Evolutionary conservation across 2,113 vertebrate species (phyloP).

Genomic region (Parotia lawesii): DNA sequence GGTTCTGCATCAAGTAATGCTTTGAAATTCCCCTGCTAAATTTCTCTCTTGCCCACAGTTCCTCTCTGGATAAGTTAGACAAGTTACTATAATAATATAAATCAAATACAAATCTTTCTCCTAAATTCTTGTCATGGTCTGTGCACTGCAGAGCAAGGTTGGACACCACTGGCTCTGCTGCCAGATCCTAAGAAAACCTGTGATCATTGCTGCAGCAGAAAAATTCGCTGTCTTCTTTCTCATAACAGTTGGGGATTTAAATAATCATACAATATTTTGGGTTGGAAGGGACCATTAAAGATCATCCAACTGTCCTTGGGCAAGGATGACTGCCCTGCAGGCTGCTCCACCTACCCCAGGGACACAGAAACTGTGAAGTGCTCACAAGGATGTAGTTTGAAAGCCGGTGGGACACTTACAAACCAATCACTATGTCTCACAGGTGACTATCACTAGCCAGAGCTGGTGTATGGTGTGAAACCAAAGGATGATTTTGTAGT

Average conservation of each 20-base stretch:
- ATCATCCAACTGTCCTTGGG: not conserved
- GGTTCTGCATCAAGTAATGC: not conserved
- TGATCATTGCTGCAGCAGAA: not conserved
- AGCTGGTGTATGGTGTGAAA: not conserved
- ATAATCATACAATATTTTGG: not conserved
- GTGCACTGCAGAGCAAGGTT: not conserved
- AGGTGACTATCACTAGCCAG: not conserved
- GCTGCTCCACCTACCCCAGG: not conserved
- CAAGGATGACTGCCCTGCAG: not conserved
- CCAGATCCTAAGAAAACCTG: not conserved
- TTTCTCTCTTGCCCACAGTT: not conserved
- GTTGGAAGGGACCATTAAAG: not conserved
- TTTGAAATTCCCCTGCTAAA: not conserved
- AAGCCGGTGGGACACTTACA: not conserved
- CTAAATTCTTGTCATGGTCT: not conserved
- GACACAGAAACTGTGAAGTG: not conserved
- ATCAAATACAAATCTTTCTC: not conserved
- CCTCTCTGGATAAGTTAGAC: not conserved
- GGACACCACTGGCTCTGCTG: not conserved
- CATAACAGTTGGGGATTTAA: not conserved
- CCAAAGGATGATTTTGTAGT: not conserved
- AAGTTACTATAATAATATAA: not conserved
- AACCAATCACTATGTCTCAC: not conserved
- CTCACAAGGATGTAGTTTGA: not conserved
- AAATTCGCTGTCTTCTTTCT: not conserved